Conservation (phyloP, 2,113 vertebrate species). For the Dasypus novemcinctus region DNA sequence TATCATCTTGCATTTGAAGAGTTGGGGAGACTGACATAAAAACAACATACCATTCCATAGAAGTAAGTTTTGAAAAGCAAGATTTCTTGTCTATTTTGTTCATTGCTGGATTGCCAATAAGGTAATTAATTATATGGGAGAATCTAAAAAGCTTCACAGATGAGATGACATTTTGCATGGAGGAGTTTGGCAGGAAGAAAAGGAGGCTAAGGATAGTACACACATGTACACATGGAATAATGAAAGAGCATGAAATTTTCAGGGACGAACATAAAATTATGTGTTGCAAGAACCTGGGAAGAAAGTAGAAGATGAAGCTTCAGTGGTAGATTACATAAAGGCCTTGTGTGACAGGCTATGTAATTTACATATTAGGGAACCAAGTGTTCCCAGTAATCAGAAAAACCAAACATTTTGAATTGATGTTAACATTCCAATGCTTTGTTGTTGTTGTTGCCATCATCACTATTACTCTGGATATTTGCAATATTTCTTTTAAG, state of each 20-base stretch:
- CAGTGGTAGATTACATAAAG: not conserved
- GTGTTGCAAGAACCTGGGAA: not conserved
- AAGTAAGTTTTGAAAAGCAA: constrained; percentile 45
- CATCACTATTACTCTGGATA: not conserved
- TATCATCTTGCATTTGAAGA: constrained; percentile 11
- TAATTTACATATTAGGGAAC: not conserved
- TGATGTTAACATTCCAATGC: not conserved
- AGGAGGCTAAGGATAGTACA: not conserved
- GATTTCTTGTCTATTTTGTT: constrained; percentile 12
- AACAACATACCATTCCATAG: not conserved
- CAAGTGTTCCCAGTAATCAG: not conserved
- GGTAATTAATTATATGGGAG: not conserved
- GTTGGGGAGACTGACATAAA: not conserved
- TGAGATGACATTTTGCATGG: constrained; percentile 28
- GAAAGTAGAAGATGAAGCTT: not conserved
- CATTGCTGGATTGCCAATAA: not conserved
- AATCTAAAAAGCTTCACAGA: constrained; percentile 5
- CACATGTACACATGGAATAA: not conserved
- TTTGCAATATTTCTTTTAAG: constrained; percentile 8
- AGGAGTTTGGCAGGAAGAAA: not conserved
- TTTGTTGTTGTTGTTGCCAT: not conserved
- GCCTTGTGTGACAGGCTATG: not conserved
- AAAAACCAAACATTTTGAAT: not conserved
- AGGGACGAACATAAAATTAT: constrained; percentile 18
- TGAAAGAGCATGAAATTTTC: not conserved